Base-by-base conservation (phyloP, 2,888 invertebrate genomes). In the Cerastis leucographa region DNA sequence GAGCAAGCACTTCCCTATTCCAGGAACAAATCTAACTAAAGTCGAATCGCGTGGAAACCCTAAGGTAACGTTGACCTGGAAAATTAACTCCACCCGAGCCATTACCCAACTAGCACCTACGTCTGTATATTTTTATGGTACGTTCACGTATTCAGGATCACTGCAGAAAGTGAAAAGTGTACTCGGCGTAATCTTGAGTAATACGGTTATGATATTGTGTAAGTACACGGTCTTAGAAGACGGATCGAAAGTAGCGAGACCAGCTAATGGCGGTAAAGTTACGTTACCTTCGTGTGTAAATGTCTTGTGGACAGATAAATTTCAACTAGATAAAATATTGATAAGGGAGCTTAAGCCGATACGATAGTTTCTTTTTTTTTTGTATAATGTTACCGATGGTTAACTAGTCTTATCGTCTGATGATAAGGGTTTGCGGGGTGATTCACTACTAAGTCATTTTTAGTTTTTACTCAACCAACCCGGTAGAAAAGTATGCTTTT, bases 41-140 rank as follows among this genome's bases (percentile, higher is more conserved):
- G 79, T 82, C 76, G 76, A 85, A 88, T 83, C 80, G 90, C 90
- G 89, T 92, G 93, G 93, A 90, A 89, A 89, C 92, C 91, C 91
- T 90, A 89, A 90, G 85, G 90, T 90, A 91, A 93, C 92, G 90
- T 89, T 92, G 92, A 93, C 93, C 93, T 92, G 93, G 94, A 93
- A 93, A 95, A 95, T 95, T 95, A 94, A 93, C 94, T 94, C 89
- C 90, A 85, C 91, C 90, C 91, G 91, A 85, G 76, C 92, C 90
- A 93, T 93, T 93, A 93, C 91, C 88, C 89, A 74, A 66, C 79
- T 67, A 66, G 81, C 85, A 81, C 76, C 85, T 87, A 79, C 81
- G 65, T 78, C 86, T 76, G 89, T 88, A 85, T 80, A 85, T 87
- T 89, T 89, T 87, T 80, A 83, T 85, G 88, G 83, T 68, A 77